Base-by-base conservation (phyloP, 2,797 vertebrate species). In the Bovichtus diacanthus region DNA sequence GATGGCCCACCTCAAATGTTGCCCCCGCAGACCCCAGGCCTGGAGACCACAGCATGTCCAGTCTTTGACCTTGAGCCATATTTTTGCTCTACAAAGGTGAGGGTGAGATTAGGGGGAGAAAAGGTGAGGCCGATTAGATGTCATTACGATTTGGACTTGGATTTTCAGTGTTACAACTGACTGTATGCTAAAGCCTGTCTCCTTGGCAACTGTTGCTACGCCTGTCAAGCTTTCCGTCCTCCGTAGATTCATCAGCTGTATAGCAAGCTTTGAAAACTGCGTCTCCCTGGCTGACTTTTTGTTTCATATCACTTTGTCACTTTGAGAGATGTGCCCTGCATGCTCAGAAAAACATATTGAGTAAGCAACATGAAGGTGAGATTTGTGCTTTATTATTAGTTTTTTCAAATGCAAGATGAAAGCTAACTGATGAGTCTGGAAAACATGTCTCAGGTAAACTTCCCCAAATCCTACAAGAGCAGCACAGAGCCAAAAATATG, bases 11-110 rank as follows among this genome's bases (percentile, higher is more conserved):
- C 71, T 86, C 78, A 70, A 19, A 13, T n/a, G 43, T 70, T 70
- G 27, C 34, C 58, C 56, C 74, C 6, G 12, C 69, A 54, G 50
- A 80, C 73, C 41, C 58, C 64, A 53, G 31, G 68, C 64, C 53
- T 23, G 29, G 9, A 75, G 53, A 67, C 74, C 53, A 59, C 77
- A 80, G 86, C 67, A 64, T 61, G 76, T 69, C 68, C 73, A 55
- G 72, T 70, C 70, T 84, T 47, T 61, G 74, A 84, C 81, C 76
- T 70, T 75, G 60, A 55, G 73, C 80, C 34, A 49, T 90, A 81
- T 78, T 84, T 87, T 83, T 68, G 59, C 81, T 90, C 72, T 36
- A 70, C 64, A 49, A 88, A 80, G 34, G 65, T 62, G 77, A 66
- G 56, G 16, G 34, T 56, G 65, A 70, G 36, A 8, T 62, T 77